Evolutionary conservation across 1,140 invertebrate genomes (phyloP).

Genomic region (Drosophila serrata): DNA sequence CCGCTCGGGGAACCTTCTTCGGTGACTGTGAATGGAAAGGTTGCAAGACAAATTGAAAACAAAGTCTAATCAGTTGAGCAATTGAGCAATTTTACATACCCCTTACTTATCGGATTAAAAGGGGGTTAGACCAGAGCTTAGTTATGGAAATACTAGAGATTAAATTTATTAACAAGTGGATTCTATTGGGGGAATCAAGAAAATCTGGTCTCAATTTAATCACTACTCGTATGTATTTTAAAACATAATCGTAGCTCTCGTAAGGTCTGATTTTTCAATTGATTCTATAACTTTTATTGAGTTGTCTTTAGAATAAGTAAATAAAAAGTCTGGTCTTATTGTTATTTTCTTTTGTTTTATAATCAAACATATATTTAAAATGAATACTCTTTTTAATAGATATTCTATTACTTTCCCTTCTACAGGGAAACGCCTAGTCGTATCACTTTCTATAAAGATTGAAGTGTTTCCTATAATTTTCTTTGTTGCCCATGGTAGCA

Average conservation of each 20-base stretch:
- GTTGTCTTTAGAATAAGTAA: too few species aligned
- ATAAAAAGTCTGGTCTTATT: too few species aligned
- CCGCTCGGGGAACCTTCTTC: slow-evolving; percentile 41
- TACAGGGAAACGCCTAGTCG: slow-evolving; percentile 14
- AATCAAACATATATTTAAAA: not conserved
- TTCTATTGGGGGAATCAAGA: not conserved
- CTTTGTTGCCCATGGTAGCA: slow-evolving; percentile 48
- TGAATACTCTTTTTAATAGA: not conserved
- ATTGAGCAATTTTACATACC: slow-evolving; percentile 77
- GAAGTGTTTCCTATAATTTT: slow-evolving; percentile 36
- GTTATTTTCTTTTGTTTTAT: too few species aligned
- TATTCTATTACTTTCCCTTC: not conserved
- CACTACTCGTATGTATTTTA: not conserved
- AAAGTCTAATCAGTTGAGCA: slow-evolving; percentile 81
- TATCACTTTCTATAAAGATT: not conserved
- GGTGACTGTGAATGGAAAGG: slow-evolving; percentile 40
- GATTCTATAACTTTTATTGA: not conserved
- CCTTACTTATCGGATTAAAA: slow-evolving; percentile 41
- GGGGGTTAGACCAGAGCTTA: slow-evolving; percentile 5
- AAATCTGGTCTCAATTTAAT: not conserved
- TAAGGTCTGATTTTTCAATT: not conserved
- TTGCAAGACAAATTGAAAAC: slow-evolving; percentile 78
- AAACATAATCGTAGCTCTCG: not conserved
- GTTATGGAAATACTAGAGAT: not conserved
- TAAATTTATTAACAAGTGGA: not conserved